Evolutionary conservation across 2,113 vertebrate species (phyloP).

Genomic region (Sciurus niger): DNA sequence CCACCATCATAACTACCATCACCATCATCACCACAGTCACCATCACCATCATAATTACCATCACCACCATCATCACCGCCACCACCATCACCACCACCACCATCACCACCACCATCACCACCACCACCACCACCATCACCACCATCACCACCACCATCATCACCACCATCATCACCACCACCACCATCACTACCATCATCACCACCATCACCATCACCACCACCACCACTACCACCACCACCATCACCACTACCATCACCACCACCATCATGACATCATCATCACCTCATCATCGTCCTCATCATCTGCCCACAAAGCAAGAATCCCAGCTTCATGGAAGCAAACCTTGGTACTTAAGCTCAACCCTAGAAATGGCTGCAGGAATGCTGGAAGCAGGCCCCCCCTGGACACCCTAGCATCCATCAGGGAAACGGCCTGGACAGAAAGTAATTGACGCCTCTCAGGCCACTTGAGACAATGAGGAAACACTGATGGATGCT

Average conservation of each 20-base stretch:
- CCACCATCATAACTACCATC: accelerated
- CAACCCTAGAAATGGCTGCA: neutral
- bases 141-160: neutral
- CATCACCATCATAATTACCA: accelerated
- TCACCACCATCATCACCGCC: neutral
- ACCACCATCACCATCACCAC: accelerated
- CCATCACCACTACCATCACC: neutral
- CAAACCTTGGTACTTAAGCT: neutral
- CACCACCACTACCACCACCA: too few species aligned
- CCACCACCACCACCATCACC: neutral
- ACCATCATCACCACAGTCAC: accelerated
- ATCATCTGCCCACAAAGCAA: neutral
- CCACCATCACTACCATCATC: accelerated
- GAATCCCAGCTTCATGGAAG: neutral
- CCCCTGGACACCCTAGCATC: neutral
- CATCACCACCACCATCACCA: neutral
- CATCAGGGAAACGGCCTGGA: neutral
- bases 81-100: accelerated
- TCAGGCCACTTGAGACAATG: neutral
- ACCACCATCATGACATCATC: accelerated
- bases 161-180: neutral
- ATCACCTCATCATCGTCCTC: neutral
- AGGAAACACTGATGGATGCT: neutral
- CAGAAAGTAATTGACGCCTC: neutral
- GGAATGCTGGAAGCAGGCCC: neutral